Percentiles rank a stretch among this genome's conserved stretches.
Evolutionary conservation across 2,888 invertebrate species (phyloP).

Genomic region (Calliscelio sp.): DNA sequence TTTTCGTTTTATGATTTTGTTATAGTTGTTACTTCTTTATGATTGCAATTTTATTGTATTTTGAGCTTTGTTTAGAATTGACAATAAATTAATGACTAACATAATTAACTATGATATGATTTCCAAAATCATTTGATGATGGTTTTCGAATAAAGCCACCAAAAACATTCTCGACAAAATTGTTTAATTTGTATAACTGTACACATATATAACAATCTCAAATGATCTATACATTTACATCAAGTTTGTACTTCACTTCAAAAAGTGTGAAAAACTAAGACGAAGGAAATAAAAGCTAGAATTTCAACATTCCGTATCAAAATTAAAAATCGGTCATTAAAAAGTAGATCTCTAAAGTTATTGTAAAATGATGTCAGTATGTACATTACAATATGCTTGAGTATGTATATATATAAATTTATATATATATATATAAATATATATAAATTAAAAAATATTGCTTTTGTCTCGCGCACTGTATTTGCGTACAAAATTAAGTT

Average conservation of each 20-base stretch:
- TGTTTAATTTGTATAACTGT: conserved; percentile 26
- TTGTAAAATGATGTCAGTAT: conserved; percentile 16
- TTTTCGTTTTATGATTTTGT: no score
- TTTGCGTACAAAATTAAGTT: conserved; percentile 33
- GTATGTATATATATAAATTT: no score
- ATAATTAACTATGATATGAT: no score
- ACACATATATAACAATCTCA: conserved; percentile 34
- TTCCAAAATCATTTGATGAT: no score
- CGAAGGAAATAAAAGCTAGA: not conserved
- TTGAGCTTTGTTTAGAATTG: no score
- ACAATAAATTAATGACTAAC: no score
- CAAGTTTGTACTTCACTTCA: conserved; percentile 15
- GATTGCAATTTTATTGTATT: no score
- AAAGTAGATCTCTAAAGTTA: not conserved
- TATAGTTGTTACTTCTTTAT: no score
- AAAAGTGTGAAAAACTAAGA: not conserved
- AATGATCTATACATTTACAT: conserved; percentile 2
- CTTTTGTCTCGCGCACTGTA: not conserved
- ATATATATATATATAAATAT: no score
- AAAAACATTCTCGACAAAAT: conserved; percentile 5
- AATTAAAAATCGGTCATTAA: conserved; percentile 22
- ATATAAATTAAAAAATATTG: conserved; percentile 57
- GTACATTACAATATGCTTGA: conserved; percentile 1
- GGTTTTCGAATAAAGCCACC: no score
- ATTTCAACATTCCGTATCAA: conserved; percentile 15